Evolutionary conservation across 1,140 invertebrate genomes (phyloP), one percentile per base, ranked within the genome.

Genomic region (Nebria ingens): DNA sequence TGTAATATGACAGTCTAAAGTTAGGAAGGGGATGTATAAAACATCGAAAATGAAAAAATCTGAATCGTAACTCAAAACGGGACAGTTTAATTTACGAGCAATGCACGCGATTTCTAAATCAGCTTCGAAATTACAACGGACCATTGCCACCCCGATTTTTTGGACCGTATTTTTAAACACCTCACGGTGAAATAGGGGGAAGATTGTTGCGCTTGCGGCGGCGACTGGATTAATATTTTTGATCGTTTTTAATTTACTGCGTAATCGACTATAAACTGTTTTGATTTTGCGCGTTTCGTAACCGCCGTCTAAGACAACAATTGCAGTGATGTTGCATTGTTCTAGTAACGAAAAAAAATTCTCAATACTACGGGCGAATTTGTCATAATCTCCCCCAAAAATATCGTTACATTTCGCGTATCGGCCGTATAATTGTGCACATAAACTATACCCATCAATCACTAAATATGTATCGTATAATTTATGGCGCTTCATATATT

Each of bases 11-110:
- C 59, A 64, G 21, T 83, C 76, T 0, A 91, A 66, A 38, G 81
- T 84, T 53, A 82, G 76, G 49, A 90, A 81, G 0, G 88, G 87
- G 56, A 94, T 87, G 64, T 92, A 93, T 2, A 79, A 65, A 1
- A 91, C 77, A 71, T 89, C 85, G 70, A 86, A 91, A 52, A 95
- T 84, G 67, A 83, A 93, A 74, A 93, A 96, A 75, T 96, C 93
- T 1, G 91, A 94, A 70, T 96, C 93, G 61, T 85, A 86, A 65
- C 89, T 93, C 0, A 96, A 63, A 11, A 95, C 81, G 2, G 91
- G 91, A 63, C 89, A 93, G 23, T 86, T 74, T 2, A 92, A 73
- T 52, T 80, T 73, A 59, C 81, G 80, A 0, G 89, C 87, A 52
- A 94, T 63, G 0, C 82, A 80, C 1, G 89, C 89, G 54, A 93